Conservation (phyloP, 2,113 vertebrate genomes). For the Lontra canadensis region DNA sequence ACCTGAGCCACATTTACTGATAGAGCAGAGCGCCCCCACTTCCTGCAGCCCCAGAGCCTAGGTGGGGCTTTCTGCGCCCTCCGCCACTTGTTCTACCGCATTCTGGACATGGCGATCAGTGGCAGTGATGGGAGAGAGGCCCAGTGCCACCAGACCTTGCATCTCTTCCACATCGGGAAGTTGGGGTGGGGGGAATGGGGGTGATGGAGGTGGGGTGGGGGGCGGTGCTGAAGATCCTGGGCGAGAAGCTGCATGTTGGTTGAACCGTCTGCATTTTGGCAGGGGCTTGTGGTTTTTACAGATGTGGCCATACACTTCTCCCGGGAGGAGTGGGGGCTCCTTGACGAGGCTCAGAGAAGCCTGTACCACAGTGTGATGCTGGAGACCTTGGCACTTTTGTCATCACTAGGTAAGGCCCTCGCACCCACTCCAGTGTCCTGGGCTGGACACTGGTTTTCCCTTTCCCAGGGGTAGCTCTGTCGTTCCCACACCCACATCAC, state of each 20-base stretch:
- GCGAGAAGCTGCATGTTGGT: not conserved
- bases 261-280: not conserved
- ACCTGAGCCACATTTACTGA: not conserved
- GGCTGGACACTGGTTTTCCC: not conserved
- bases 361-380: not conserved
- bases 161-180: not conserved
- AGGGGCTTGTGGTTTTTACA: not conserved
- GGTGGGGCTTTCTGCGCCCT: not conserved
- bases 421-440: not conserved
- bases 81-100: not conserved
- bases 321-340: not conserved
- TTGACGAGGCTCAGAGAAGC: not conserved
- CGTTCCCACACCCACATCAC: not conserved
- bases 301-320: not conserved
- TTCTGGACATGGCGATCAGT: not conserved
- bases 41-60: not conserved
- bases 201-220: not conserved
- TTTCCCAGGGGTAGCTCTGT: not conserved
- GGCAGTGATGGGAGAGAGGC: not conserved
- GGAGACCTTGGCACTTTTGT: not conserved
- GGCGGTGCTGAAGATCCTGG: not conserved
- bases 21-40: too few relatives aligned
- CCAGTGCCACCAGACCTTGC: too few relatives aligned
- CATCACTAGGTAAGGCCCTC: not conserved
- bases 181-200: not conserved